phyloP scores from a whole-genome alignment of 2,113 vertebrate genomes.

The Melanocharis versteri region DNA sequence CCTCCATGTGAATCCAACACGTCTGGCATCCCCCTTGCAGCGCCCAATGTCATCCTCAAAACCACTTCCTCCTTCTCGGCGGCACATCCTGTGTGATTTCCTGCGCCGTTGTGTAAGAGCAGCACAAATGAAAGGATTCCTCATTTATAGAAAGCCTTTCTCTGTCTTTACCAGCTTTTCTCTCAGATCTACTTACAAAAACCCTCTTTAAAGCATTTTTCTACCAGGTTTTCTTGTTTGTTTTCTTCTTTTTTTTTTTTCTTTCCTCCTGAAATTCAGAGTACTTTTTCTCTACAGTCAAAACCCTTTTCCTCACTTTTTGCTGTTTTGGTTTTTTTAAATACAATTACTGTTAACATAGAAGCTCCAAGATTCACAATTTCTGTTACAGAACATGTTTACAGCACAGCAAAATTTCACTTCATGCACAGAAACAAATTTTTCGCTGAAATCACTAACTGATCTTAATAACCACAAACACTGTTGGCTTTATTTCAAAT shows the following conservation, averaged over 20 bases:
- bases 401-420: background rate
- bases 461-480: background rate
- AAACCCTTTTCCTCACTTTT: background rate
- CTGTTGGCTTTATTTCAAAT: background rate
- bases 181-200: background rate
- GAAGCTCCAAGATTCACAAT: background rate
- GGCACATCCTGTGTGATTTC: conserved; percentile 41
- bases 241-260: background rate
- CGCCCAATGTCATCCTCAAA: background rate
- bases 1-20: accelerated
- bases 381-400: background rate
- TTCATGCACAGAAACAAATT: background rate
- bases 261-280: background rate
- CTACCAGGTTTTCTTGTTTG: background rate
- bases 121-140: background rate
- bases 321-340: background rate
- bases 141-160: background rate
- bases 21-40: background rate
- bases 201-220: background rate
- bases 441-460: background rate
- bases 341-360: background rate
- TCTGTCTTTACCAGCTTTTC: background rate
- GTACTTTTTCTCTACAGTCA: background rate
- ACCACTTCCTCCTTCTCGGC: background rate
- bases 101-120: background rate